Base-by-base conservation (phyloP, 2,888 invertebrate species). In the Melieria picta region DNA sequence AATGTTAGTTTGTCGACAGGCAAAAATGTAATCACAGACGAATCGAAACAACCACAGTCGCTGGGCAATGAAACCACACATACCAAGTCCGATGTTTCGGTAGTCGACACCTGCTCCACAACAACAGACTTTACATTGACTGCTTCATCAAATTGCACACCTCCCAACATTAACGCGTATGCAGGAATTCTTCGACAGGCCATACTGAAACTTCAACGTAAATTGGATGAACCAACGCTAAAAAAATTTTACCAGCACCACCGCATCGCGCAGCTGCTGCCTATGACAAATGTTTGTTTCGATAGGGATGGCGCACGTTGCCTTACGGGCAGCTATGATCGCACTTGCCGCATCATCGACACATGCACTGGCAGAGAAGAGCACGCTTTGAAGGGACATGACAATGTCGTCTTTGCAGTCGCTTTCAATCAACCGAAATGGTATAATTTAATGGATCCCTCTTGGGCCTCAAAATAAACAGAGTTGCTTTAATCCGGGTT, bases 301-400 rank as follows among this genome's bases (percentile, higher is more conserved):
- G 91, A 93, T 84, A 91, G 92, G 83, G 88, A 88, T 79, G 93
- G 93, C 10, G 89, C 89, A 80, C 93, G 93, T 82, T 94, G 93
- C 84, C 87, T 94, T 74, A 92, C 94, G 2, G 94, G 94, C 76
- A 94, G 94, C 85, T 95, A 94, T 84, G 95, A 95, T 85, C 89
- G 94, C 77, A 94, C 94, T 16, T 94, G 94, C 86, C 93, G 93
- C 85, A 88, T 95, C 69, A 94, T 94, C 91, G 90, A 93, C 85
- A 91, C 93, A 74, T 90, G 91, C 74, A 88, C 89, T 10, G 93
- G 93, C 57, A 88, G 88, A 73, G 93, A 93, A 83, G 85, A 92
- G 79, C 89, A 90, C 81, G 90, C 92, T 6, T 88, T 95, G 52
- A 87, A 89, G 48, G 94, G 94, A 16, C 95, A 95, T 80, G 91